phyloP scores from a whole-genome alignment of 1,140 invertebrate genomes.

The Fragariocoptes setiger region DNA sequence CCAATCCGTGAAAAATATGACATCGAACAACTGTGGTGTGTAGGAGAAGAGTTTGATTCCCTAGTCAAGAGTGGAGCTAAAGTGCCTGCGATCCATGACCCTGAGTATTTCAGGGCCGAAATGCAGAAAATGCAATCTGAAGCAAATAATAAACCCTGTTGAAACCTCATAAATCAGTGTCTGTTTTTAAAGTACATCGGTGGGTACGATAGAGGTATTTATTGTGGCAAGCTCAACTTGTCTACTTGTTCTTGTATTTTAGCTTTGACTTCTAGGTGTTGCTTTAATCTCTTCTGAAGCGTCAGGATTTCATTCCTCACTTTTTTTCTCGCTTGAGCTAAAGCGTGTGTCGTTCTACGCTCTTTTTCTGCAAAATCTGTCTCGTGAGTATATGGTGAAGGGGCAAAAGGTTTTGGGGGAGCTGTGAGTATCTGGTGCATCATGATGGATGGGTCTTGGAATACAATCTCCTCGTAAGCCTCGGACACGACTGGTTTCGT shows the following conservation, averaged over 20 bases:
- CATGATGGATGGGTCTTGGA: constrained; percentile 62
- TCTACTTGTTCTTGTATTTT: constrained; percentile 53
- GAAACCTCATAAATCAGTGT: no score
- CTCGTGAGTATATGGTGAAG: constrained; percentile 45
- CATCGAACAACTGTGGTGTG: constrained; percentile 58
- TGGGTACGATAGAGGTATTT: no score
- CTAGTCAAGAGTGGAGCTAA: no score
- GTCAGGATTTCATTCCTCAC: constrained; percentile 48
- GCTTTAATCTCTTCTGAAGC: constrained; percentile 51
- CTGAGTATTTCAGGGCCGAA: no score
- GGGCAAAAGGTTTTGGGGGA: constrained; percentile 31
- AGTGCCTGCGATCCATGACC: no score
- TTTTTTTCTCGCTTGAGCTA: constrained; percentile 45
- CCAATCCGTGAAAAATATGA: constrained; percentile 38
- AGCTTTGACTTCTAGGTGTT: constrained; percentile 56
- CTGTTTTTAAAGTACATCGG: no score
- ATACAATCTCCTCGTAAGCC: constrained; percentile 24
- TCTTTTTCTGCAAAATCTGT: constrained; percentile 80
- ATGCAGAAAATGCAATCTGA: no score
- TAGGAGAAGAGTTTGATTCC: constrained; percentile 51
- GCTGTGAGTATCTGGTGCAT: constrained; percentile 57
- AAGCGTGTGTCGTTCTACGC: constrained; percentile 37
- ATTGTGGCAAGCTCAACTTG: no score
- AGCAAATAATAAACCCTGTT: no score
- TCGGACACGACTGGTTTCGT: constrained; percentile 9